Conservation (phyloP, 2,888 invertebrate genomes). For the Deilephila elpenor region DNA sequence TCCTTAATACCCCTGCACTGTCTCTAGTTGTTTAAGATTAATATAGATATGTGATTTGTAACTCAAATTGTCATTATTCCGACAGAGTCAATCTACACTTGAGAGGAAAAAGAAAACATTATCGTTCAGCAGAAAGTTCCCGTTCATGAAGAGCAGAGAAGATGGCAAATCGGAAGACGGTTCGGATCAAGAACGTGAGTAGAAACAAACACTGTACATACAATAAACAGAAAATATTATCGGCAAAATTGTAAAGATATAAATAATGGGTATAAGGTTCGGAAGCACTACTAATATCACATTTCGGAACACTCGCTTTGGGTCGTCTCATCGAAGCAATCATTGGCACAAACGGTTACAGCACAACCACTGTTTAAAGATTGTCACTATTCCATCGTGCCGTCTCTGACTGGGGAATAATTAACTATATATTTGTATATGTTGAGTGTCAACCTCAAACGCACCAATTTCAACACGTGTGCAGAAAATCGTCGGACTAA, state of each 20-base stretch:
- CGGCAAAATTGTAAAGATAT: background rate
- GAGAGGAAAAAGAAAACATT: constrained; percentile 99
- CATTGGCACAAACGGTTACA: constrained; percentile 3
- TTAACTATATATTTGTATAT: background rate
- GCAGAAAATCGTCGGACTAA: constrained; percentile 47
- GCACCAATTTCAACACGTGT: background rate
- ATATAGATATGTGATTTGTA: no score
- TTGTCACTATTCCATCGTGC: background rate
- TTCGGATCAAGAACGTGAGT: constrained; percentile 99
- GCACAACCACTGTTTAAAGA: background rate
- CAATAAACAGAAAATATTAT: background rate
- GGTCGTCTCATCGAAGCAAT: background rate
- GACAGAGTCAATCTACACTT: constrained; percentile 93
- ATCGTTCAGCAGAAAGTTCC: constrained; percentile 98
- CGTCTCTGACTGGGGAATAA: background rate
- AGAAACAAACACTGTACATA: constrained; percentile 33
- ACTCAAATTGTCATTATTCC: background rate
- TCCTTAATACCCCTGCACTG: no score
- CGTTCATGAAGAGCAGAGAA: constrained; percentile 99
- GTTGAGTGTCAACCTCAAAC: background rate
- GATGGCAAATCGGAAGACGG: constrained; percentile 97
- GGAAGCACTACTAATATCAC: constrained; percentile 25
- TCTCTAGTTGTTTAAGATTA: no score
- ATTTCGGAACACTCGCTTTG: constrained; percentile 7
- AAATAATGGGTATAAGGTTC: background rate